Evolutionary conservation across 2,888 invertebrate genomes (phyloP).

Genomic region (Caradrina kadenii): DNA sequence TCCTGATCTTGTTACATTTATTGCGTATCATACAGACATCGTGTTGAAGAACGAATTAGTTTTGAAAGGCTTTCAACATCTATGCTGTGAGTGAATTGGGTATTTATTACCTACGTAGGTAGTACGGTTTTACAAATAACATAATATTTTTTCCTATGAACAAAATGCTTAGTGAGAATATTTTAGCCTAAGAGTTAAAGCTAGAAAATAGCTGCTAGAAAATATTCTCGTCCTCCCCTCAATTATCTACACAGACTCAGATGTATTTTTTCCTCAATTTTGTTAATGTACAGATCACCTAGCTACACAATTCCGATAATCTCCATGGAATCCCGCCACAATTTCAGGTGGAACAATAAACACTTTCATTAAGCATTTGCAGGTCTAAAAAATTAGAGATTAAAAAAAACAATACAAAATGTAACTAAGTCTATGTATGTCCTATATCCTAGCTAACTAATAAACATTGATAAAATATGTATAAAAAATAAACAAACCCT

Average conservation of each 20-base stretch:
- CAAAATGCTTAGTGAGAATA: not conserved
- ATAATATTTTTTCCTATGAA: no score
- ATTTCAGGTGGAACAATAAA: no score
- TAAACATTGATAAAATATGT: not conserved
- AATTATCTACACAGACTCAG: not conserved
- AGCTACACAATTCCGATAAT: no score
- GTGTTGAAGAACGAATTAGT: slow-evolving; percentile 18
- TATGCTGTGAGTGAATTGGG: slow-evolving; percentile 1
- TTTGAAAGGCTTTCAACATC: slow-evolving; percentile 22
- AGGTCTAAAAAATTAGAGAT: no score
- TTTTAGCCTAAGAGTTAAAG: no score
- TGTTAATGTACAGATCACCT: not conserved
- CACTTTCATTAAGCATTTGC: no score
- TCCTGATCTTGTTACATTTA: slow-evolving; percentile 56
- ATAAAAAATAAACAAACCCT: not conserved
- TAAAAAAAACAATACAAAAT: no score
- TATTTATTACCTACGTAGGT: not conserved
- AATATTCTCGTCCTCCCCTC: no score
- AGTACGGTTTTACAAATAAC: not conserved
- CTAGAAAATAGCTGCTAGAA: no score
- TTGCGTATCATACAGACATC: slow-evolving; percentile 26
- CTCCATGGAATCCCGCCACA: no score
- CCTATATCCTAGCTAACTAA: not conserved
- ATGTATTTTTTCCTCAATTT: not conserved
- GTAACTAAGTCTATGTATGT: no score